Base-by-base conservation (phyloP, 1,140 invertebrate genomes). In the Palaemon carinicauda region DNA sequence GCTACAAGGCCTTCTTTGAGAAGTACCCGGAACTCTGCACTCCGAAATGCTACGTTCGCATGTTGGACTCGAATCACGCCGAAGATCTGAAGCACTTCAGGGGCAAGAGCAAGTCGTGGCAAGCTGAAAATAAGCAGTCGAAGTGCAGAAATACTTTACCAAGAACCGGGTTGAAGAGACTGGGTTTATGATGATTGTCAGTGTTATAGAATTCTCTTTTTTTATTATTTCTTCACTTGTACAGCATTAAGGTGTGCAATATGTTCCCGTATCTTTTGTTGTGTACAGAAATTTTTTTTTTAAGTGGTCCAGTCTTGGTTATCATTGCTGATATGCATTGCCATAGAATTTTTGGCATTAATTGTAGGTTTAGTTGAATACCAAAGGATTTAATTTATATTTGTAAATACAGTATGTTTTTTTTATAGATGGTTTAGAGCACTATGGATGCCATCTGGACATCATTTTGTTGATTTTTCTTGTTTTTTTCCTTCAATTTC, bases 1-100 rank as follows among this genome's bases (percentile, higher is more conserved):
- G 98, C 4, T 99, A 99, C 92, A 95, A 97, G 89, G 93, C 94
- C 50, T 99, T 99, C 92, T 99, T 94, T 91, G 93, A 94, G 87
- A 92, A 93, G 0, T 94, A 95, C 89, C 92, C 93, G n/a, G 92
- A 94, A 0, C 92, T 96, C 27, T 99, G 98, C 92, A 93, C 94
- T 52, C 96, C 96, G 0, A 92, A 94, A 27, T 93, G 93, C 0
- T 98, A 98, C 90, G 93, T 93, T 56, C 94, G 95, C 7, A 98
- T 98, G 96, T 91, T 94, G 53, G 94, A 97, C 90, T 94, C 95
- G 3, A 94, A 95, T 82, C 94, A 96, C 90, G 93, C 94, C 80
- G 93, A 93, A 19, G 95, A 96, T 84, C 92, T 96, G 41, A 92
- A 93, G 69, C 93, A 94, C 88, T 97, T 96, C 90, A 93, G 96